A percentile compares a stretch with the other conserved stretches of the same genome.
Conservation (phyloP, 2,888 invertebrate genomes). For the Mythimna albipuncta region DNA sequence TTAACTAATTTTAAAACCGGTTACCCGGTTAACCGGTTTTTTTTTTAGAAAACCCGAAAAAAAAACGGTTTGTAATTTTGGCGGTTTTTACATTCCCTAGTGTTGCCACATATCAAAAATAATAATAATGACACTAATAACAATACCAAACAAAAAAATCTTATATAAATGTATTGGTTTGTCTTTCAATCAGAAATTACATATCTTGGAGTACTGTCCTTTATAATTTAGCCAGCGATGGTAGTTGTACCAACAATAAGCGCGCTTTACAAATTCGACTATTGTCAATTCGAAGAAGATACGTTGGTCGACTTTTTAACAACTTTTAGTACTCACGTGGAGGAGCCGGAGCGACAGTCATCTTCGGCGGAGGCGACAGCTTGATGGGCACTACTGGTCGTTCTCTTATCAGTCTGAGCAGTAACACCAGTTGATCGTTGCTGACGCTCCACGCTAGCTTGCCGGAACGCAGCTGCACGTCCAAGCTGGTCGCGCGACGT, state of each 20-base stretch:
- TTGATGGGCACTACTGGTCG: constrained; percentile 53
- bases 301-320: background rate
- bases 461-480: constrained; percentile 75
- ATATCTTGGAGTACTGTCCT: too few species aligned
- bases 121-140: too few species aligned
- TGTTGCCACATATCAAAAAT: too few species aligned
- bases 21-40: too few species aligned
- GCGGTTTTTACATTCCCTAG: too few species aligned
- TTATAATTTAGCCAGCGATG: too few species aligned
- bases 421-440: constrained; percentile 79
- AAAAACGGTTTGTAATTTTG: too few species aligned
- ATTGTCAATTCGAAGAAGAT: background rate
- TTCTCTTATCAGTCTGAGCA: constrained; percentile 78
- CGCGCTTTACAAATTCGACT: background rate
- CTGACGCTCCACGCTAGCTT: constrained; percentile 82
- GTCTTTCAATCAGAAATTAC: too few species aligned
- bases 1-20: too few species aligned
- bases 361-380: constrained; percentile 48
- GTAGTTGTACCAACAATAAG: background rate
- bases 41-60: too few species aligned
- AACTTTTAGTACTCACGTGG: background rate
- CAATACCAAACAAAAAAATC: too few species aligned
- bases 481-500: constrained; percentile 78
- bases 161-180: too few species aligned
- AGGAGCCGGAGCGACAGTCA: background rate